Evolutionary conservation across 2,797 vertebrate species (phyloP).

Genomic region (Emydoidea blandingii): DNA sequence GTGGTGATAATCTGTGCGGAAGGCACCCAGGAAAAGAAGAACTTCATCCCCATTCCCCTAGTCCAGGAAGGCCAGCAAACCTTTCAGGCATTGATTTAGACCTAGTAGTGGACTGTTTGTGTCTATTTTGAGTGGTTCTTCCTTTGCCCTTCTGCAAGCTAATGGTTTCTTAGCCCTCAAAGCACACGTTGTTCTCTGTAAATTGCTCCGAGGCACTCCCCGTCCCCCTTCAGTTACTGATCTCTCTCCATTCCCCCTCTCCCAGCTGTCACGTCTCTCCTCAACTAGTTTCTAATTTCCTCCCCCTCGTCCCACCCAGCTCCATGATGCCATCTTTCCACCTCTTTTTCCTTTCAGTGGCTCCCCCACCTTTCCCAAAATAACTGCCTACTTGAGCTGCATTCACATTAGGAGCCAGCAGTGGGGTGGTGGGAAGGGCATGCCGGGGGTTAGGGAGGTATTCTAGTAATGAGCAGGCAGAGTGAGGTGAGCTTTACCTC

Average conservation of each 20-base stretch:
- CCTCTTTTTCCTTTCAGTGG: neutral
- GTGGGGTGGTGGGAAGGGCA: neutral
- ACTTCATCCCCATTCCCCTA: neutral
- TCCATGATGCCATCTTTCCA: neutral
- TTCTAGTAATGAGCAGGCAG: neutral
- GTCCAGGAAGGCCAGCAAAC: constrained; percentile 35
- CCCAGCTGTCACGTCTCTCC: neutral
- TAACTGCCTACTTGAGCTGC: neutral
- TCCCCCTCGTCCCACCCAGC: neutral
- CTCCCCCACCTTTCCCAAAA: neutral
- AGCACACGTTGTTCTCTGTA: fast-evolving
- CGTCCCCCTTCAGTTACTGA: fast-evolving
- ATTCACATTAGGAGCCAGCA: neutral
- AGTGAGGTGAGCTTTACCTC: neutral
- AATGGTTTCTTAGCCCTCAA: neutral
- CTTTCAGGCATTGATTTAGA: constrained; percentile 44
- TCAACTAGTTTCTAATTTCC: neutral
- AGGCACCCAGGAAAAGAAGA: neutral
- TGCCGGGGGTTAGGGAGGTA: fast-evolving
- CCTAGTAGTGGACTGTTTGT: neutral
- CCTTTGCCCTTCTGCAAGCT: neutral
- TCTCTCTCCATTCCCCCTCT: neutral
- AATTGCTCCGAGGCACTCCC: neutral
- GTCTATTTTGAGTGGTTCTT: neutral
- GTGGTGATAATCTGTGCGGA: constrained; percentile 1